Evolutionary conservation across 2,113 vertebrate species (phyloP).

Genomic region (Nasalis larvatus): DNA sequence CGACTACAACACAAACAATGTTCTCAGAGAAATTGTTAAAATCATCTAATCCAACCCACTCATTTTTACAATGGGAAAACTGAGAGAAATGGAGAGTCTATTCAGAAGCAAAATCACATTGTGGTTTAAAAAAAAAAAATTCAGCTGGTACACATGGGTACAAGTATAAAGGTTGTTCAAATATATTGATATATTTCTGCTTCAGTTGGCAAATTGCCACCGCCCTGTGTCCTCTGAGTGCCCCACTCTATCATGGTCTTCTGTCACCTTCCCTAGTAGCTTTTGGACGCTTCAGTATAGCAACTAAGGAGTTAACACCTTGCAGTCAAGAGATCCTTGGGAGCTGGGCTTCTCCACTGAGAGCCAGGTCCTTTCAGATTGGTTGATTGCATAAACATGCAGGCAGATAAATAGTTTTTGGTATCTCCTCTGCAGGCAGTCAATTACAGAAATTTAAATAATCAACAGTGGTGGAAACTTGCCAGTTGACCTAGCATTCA

Average conservation of each 20-base stretch:
- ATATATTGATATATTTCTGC: not conserved
- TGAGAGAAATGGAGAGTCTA: conserved; percentile 10
- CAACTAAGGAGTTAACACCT: not conserved
- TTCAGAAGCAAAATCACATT: not conserved
- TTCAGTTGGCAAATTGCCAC: not conserved
- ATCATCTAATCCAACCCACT: conserved; percentile 1
- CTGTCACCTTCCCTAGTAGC: not conserved
- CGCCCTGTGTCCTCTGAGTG: not conserved
- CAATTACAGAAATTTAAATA: not conserved
- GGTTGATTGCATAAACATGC: not conserved
- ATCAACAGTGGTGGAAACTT: not conserved
- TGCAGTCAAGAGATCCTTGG: not conserved
- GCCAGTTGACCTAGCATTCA: not conserved
- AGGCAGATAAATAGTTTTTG: not conserved
- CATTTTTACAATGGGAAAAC: conserved; percentile 48
- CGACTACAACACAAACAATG: conserved; percentile 12
- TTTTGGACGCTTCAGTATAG: not conserved
- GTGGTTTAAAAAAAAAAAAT: not conserved
- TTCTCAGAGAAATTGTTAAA: conserved; percentile 27
- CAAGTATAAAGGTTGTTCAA: not conserved
- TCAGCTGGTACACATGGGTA: not conserved
- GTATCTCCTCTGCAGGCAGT: not conserved
- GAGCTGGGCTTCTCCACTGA: not conserved
- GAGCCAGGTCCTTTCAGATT: not conserved
- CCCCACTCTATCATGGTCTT: not conserved